Percentiles rank a stretch among this genome's conserved stretches.
These are phyloP conservation scores for Phaenicophaeus curvirostris DNA, from an alignment of 2,797 vertebrate species.

Conservation along the genomic window DNA sequence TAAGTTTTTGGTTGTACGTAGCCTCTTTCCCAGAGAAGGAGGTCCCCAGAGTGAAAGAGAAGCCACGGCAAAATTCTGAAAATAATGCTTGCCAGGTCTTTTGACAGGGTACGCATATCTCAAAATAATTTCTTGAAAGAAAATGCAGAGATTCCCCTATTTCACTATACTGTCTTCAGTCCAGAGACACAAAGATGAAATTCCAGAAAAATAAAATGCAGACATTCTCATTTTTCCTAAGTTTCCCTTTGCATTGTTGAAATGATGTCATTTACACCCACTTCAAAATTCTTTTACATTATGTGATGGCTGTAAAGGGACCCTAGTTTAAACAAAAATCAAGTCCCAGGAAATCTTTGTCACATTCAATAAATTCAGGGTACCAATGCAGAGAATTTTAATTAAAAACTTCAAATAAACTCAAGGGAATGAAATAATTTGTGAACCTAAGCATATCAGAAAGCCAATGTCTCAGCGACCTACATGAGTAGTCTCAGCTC, in stretches of 20 bases:
- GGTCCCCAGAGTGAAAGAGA: not conserved
- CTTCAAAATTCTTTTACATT: not conserved
- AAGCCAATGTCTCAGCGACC: not conserved
- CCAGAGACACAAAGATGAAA: not conserved
- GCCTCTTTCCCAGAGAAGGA: not conserved
- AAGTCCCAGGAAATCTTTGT: slow-evolving; percentile 27
- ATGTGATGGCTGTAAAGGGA: not conserved
- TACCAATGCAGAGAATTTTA: slow-evolving; percentile 35
- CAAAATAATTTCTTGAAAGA: slow-evolving; percentile 1
- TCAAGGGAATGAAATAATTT: slow-evolving; percentile 54
- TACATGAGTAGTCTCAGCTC: not conserved
- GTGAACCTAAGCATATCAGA: slow-evolving; percentile 35
- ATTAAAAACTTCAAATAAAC: slow-evolving; percentile 61
- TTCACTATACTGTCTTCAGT: not conserved
- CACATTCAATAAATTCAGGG: slow-evolving; percentile 16
- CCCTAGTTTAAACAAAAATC: slow-evolving; percentile 14
- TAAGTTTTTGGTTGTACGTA: not conserved
- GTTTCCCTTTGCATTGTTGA: not conserved
- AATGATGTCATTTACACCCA: not conserved
- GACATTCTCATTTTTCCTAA: slow-evolving; percentile 9
- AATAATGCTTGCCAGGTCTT: not conserved
- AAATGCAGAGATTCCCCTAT: not conserved
- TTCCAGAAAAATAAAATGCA: slow-evolving; percentile 32
- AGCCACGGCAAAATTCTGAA: not conserved
- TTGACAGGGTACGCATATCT: not conserved